These are phyloP conservation scores for Ormyrus rosae DNA, from an alignment of 2,888 invertebrate genomes.

Conservation along the genomic window DNA sequence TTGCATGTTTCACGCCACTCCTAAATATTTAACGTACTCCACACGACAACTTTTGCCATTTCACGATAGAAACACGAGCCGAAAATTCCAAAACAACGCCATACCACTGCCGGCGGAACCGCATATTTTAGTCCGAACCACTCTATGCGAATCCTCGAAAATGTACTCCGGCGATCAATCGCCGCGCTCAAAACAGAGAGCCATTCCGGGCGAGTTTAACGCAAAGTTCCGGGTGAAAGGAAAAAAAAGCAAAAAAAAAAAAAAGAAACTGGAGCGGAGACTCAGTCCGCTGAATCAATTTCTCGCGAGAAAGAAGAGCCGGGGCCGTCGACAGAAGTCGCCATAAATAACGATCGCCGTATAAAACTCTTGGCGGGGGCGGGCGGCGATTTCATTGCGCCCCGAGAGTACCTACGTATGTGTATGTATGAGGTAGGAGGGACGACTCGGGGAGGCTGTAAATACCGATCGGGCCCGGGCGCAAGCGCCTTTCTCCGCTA, in stretches of 20 bases:
- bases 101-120: neutral
- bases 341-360: conserved; percentile 13
- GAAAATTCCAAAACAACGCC: neutral
- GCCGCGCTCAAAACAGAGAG: neutral
- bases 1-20: neutral
- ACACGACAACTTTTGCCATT: neutral
- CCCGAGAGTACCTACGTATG: too few relatives aligned
- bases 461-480: too few relatives aligned
- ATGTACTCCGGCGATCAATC: neutral
- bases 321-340: neutral
- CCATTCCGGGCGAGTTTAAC: too few relatives aligned
- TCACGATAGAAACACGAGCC: neutral
- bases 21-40: neutral
- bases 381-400: too few relatives aligned
- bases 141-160: neutral
- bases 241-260: too few relatives aligned
- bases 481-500: too few relatives aligned
- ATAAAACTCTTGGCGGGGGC: neutral
- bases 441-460: too few relatives aligned
- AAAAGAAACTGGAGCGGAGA: too few relatives aligned
- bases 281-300: neutral
- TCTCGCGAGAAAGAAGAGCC: neutral
- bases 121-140: neutral
- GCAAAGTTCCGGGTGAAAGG: too few relatives aligned
- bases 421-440: too few relatives aligned